Base-by-base conservation (phyloP, 2,113 vertebrate species). In the Phrynocephalus versicolor region DNA sequence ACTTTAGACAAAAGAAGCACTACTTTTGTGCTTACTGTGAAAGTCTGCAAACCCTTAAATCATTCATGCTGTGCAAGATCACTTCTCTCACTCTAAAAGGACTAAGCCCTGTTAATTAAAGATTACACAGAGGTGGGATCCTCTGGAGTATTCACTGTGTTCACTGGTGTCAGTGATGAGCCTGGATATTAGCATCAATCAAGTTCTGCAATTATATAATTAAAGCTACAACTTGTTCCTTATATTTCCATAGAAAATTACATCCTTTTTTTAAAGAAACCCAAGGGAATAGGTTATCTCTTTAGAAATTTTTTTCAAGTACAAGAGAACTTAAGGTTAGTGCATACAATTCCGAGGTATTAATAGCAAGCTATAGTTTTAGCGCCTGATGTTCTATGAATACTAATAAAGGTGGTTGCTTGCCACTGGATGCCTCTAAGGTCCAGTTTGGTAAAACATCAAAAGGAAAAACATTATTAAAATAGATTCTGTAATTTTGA, bases 371-470 rank as follows among this genome's bases (percentile, higher is more conserved):
- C 0, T 64, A 12, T 3, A 0, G 21, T 85, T 91, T 92, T 64
- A 89, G 90, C 83, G 87, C 80, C 60, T 69, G 37, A 65, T 84
- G 30, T 13, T 73, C 81, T 86, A 85, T 27, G 6, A 86, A 83
- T 83, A 58, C 74, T 89, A 89, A 91, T 82, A 65, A 45, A 91
- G 72, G 10, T 71, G 73, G 62, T 51, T 72, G 83, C 10, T 35
- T 64, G 77, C 83, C 91, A 15, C 64, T 73, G 86, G 35, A 88
- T 77, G 19, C 12, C 70, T 84, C 92, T 62, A 13, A 82, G 60
- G 58, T 91, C 82, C 89, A 73, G 58, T 90, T 90, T 90, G n/a
- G 81, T 82, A 89, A 90, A 79, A 89, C 51, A 88, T 83, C 81
- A 90, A 89, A 93, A 88, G 25, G 10, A 15, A 51, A 89, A 86